phyloP scores from a whole-genome alignment of 2,113 vertebrate genomes.

The Microtus montanus region DNA sequence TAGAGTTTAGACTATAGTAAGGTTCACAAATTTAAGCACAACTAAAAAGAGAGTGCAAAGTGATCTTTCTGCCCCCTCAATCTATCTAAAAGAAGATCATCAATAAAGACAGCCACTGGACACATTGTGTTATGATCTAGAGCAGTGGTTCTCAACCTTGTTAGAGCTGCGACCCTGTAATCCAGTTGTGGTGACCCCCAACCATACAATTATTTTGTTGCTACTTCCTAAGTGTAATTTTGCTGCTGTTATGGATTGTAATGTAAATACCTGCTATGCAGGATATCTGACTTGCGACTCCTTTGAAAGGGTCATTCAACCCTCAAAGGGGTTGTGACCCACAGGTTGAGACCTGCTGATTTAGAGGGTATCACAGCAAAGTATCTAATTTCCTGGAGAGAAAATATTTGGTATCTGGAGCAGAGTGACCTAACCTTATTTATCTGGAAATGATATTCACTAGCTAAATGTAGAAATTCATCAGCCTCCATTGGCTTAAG shows the following conservation, averaged over 20 bases:
- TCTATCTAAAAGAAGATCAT: neutral
- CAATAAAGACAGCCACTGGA: neutral
- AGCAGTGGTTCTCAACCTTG: neutral
- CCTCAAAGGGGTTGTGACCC: neutral
- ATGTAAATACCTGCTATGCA: neutral
- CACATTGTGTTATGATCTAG: neutral
- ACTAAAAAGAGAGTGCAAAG: neutral
- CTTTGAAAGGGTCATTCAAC: too few relatives aligned
- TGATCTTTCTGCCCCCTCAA: neutral
- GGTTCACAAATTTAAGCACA: neutral
- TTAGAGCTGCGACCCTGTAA: neutral
- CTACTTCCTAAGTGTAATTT: neutral
- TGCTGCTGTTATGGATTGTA: neutral
- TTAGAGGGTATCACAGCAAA: neutral
- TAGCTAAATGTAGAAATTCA: neutral
- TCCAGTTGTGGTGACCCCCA: neutral
- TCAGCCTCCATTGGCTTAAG: neutral
- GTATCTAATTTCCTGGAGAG: neutral
- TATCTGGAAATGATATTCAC: neutral
- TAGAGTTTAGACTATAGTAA: neutral
- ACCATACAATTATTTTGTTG: neutral
- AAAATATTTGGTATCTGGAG: slow-evolving; percentile 15
- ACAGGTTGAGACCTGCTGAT: neutral
- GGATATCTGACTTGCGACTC: too few relatives aligned
- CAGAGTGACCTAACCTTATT: neutral